Conservation (phyloP, 1,140 invertebrate genomes). For the Rhopalosiphum padi region DNA sequence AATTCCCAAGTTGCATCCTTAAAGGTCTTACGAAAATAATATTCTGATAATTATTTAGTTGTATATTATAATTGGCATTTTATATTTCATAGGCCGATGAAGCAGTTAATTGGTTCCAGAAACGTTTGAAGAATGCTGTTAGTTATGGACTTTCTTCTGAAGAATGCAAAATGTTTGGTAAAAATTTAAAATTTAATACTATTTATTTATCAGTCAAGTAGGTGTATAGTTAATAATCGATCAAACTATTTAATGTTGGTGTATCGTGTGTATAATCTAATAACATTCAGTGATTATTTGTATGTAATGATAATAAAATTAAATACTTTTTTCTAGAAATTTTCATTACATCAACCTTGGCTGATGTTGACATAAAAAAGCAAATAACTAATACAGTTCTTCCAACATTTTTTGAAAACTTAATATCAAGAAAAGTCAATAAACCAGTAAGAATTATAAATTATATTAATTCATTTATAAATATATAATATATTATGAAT, state of each 20-base stretch:
- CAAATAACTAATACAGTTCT: slow-evolving; percentile 32
- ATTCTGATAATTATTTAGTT: not conserved
- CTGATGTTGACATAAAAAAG: slow-evolving; percentile 47
- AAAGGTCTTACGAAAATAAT: slow-evolving; percentile 1
- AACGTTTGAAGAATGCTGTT: slow-evolving; percentile 38
- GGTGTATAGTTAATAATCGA: not conserved
- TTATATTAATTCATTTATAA: not conserved
- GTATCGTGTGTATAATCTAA: not conserved
- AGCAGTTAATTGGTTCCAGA: slow-evolving; percentile 48
- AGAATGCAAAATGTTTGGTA: slow-evolving; percentile 33
- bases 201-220: not conserved
- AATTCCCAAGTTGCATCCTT: not conserved
- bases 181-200: not conserved
- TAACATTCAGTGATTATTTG: not conserved
- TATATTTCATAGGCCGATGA: not conserved
- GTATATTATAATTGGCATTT: not conserved
- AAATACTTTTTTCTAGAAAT: slow-evolving; percentile 14
- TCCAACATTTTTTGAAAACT: slow-evolving; percentile 50
- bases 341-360: slow-evolving; percentile 48
- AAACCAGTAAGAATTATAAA: slow-evolving; percentile 24
- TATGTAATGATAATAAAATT: not conserved
- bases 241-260: not conserved
- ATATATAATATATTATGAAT: not conserved
- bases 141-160: slow-evolving; percentile 40
- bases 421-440: slow-evolving; percentile 25